A percentile compares a stretch with the other conserved stretches of the same genome.
Conservation (phyloP, 2,113 vertebrate species). For the Sturnus vulgaris region DNA sequence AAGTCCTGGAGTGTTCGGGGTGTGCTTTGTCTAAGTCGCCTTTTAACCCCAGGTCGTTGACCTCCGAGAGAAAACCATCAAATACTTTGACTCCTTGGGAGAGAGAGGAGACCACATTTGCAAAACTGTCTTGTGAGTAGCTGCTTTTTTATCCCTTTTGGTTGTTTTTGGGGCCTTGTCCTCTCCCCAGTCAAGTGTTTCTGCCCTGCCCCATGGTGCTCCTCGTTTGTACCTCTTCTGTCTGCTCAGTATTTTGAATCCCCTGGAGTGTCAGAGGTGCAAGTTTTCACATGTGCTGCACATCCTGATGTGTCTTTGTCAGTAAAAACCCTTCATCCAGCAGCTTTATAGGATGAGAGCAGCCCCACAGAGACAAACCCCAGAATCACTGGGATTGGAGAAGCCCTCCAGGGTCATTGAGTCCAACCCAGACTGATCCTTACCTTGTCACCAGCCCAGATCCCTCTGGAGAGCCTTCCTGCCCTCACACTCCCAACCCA, state of each 20-base stretch:
- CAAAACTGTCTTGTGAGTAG: conserved; percentile 84
- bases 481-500: neutral
- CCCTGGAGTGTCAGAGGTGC: neutral
- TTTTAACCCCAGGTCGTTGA: conserved; percentile 81
- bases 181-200: neutral
- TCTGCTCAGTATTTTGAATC: neutral
- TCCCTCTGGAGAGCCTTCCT: neutral
- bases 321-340: neutral
- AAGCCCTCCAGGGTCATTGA: neutral
- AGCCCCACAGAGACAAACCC: neutral
- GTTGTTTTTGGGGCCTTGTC: neutral
- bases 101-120: conserved; percentile 84
- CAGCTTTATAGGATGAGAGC: neutral
- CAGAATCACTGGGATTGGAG: neutral
- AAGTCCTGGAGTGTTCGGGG: neutral
- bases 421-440: neutral
- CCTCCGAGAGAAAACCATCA: conserved; percentile 78
- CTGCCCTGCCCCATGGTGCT: neutral
- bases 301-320: neutral
- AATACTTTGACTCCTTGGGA: conserved; percentile 87
- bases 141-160: neutral
- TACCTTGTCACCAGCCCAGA: neutral
- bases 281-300: neutral
- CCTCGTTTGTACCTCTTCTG: neutral
- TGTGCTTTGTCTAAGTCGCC: neutral